These are phyloP conservation scores for Trichopoda pennipes DNA, from an alignment of 2,888 invertebrate species.

Conservation along the genomic window DNA sequence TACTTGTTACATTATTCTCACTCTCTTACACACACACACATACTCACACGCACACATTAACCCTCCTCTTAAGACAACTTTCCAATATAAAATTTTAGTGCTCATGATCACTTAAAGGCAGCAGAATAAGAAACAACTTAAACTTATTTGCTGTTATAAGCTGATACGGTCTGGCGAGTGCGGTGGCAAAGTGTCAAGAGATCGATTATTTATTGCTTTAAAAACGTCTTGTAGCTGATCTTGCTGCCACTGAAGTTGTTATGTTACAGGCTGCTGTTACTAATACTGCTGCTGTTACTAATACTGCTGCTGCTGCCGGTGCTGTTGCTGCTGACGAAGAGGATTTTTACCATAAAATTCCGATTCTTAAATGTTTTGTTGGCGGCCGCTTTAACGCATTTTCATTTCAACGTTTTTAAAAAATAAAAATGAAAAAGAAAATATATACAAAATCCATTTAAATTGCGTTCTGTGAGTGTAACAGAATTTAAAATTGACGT, in stretches of 20 bases:
- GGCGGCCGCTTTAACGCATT: conserved; percentile 65
- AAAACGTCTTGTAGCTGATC: conserved; percentile 64
- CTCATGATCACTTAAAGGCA: conserved; percentile 58
- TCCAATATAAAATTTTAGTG: conserved; percentile 38
- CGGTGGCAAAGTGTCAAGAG: conserved; percentile 69
- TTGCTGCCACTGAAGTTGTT: conserved; percentile 48
- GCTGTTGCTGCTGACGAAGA: conserved; percentile 56
- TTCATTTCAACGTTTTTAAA: conserved; percentile 34
- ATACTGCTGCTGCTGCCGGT: background rate
- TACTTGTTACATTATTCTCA: conserved; percentile 34
- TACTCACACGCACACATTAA: background rate
- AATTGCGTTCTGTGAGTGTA: conserved; percentile 55
- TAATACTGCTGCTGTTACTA: conserved; percentile 1
- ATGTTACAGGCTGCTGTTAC: conserved; percentile 8
- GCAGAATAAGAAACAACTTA: conserved; percentile 16
- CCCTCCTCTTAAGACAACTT: conserved; percentile 18
- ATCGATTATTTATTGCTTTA: conserved; percentile 68
- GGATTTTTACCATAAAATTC: conserved; percentile 37
- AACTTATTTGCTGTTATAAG: conserved; percentile 62
- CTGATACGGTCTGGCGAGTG: conserved; percentile 58
- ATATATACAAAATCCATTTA: conserved; percentile 55
- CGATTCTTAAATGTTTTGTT: conserved; percentile 49
- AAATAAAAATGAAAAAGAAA: conserved; percentile 30
- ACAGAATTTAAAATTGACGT: conserved; percentile 60
- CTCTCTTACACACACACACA: background rate